Evolutionary conservation across 2,797 vertebrate genomes (phyloP).

Genomic region (Tauraco hartlaubi): DNA sequence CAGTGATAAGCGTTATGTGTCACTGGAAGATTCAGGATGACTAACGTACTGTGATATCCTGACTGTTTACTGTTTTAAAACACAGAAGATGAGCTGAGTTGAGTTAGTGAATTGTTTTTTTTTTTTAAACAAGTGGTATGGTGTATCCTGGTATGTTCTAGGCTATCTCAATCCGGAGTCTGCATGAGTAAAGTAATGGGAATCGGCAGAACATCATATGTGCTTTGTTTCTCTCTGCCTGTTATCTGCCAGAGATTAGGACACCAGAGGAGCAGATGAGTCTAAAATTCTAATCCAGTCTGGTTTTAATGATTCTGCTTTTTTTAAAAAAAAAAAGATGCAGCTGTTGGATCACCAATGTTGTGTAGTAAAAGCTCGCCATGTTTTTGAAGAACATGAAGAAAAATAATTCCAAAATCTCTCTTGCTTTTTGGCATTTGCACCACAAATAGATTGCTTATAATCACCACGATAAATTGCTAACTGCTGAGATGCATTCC

Average conservation of each 20-base stretch:
- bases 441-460: neutral
- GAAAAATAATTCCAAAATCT: neutral
- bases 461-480: neutral
- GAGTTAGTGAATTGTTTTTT: neutral
- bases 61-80: neutral
- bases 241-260: neutral
- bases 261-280: neutral
- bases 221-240: neutral
- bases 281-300: neutral
- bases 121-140: neutral
- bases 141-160: fast-evolving
- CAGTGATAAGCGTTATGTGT: fast-evolving
- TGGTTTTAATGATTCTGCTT: neutral
- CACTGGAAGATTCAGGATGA: neutral
- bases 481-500: conserved; percentile 35
- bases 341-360: neutral
- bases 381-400: neutral
- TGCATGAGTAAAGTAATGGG: neutral
- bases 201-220: neutral
- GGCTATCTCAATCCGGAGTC: neutral
- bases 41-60: neutral
- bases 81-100: neutral
- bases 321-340: neutral
- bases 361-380: neutral
- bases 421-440: conserved; percentile 13